Base-by-base conservation (phyloP, 2,888 invertebrate genomes). In the Abscondita cerata region DNA sequence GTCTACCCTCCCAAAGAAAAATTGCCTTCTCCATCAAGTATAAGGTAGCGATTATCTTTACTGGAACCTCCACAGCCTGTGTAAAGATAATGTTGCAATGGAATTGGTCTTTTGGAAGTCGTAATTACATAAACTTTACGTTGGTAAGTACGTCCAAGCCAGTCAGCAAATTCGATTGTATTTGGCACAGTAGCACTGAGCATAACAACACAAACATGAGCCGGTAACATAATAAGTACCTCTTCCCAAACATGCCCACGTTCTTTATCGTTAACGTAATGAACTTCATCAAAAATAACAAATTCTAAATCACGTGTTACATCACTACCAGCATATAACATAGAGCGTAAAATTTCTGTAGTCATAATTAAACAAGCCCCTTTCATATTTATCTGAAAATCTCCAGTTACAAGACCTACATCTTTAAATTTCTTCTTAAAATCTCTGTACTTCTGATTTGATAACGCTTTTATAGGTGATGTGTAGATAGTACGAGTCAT, bases 241-340 rank as follows among this genome's bases (percentile, higher is more conserved):
- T 99, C 98, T 81, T 99, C 99, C 99, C 99, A 99, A 0, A 99
- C 99, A 75, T 98, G 96, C 9, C 99, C 99, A 66, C 99, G 84
- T 89, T 80, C 79, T 62, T 76, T 75, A 61, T 99, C 96, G 80
- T 98, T 99, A 67, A 99, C 95, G 76, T 99, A 99, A 80, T 99
- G 99, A 5, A 98, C 97, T 83, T 99, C 99, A 80, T 99, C 99
- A 78, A 99, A 99, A 73, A 99, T 95, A 1, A 99, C 99, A 83
- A 96, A 99, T 79, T 99, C 98, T 55, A 99, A 83, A 80, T 99
- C 98, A 44, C 97, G 86, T 0, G 97, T 92, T 54, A 96, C 91
- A 75, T 98, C 98, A 64, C 91, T 91, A 6, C 96, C 96, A 60
- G 95, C 95, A 77, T 96, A 97, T 11, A 99, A 82, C 97, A 99